Percentiles rank a stretch among this genome's conserved stretches.
Evolutionary conservation across 2,113 vertebrate species (phyloP).

Genomic region (Gallinago undulata): DNA sequence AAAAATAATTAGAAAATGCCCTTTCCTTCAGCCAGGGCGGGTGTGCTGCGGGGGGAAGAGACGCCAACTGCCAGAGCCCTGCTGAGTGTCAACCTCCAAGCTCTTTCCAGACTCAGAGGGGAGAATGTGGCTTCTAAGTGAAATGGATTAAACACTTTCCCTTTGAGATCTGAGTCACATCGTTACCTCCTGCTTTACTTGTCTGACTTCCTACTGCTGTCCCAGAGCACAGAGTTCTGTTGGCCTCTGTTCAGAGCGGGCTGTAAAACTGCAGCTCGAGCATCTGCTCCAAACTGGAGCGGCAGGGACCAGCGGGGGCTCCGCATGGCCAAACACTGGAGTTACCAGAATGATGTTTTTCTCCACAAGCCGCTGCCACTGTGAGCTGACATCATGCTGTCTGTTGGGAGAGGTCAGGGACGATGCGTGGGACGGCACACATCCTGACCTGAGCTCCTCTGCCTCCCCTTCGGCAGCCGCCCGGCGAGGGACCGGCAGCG

Average conservation of each 20-base stretch:
- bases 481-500: fast-evolving
- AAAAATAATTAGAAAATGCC: not conserved
- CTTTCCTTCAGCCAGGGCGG: not conserved
- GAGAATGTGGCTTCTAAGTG: not conserved
- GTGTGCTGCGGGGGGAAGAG: not conserved
- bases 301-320: not conserved
- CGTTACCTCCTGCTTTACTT: not conserved
- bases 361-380: not conserved
- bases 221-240: not conserved
- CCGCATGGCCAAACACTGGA: fast-evolving
- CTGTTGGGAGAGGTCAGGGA: not conserved
- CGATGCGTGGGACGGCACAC: fast-evolving
- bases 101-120: not conserved
- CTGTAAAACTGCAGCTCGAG: not conserved
- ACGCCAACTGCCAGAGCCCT: not conserved
- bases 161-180: not conserved
- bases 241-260: not conserved
- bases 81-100: not conserved
- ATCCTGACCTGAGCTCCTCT: not conserved
- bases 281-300: not conserved
- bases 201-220: not conserved
- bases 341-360: not conserved
- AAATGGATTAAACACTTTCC: not conserved
- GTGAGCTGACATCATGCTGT: not conserved
- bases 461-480: fast-evolving